phyloP scores from a whole-genome alignment of 2,888 invertebrate genomes.

The Dryadula phaetusa region DNA sequence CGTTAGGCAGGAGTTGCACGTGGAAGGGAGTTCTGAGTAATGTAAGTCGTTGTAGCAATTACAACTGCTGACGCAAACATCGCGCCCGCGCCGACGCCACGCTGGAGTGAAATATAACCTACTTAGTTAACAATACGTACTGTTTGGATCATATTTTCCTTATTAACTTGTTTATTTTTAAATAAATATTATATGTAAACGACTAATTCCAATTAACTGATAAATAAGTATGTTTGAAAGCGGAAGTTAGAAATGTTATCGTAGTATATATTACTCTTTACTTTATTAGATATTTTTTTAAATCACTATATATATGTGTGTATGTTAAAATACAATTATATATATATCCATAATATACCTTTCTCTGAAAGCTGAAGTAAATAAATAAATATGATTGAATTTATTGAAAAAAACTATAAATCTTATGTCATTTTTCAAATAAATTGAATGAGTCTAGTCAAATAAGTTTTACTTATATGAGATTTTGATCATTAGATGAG shows the following conservation, averaged over 20 bases:
- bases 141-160: constrained; percentile 61
- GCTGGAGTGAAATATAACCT: constrained; percentile 53
- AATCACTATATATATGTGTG: background rate
- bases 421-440: no score
- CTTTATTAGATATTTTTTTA: constrained; percentile 14
- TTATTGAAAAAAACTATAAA: no score
- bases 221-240: constrained; percentile 23
- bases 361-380: no score
- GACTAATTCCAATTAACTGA: constrained; percentile 20
- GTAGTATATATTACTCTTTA: background rate
- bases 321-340: no score
- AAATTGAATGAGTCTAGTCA: no score
- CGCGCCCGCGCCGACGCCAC: constrained; percentile 40
- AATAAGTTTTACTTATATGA: no score
- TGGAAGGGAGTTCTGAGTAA: constrained; percentile 68
- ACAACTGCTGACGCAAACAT: constrained; percentile 51
- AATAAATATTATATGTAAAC: constrained; percentile 32
- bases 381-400: no score
- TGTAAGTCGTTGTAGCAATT: constrained; percentile 51
- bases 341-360: no score
- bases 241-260: constrained; percentile 23
- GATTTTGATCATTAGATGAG: no score
- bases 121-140: constrained; percentile 39
- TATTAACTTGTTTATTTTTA: constrained; percentile 49
- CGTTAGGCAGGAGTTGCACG: constrained; percentile 59